Percentiles rank a stretch among this genome's conserved stretches.
Evolutionary conservation across 2,888 invertebrate species (phyloP).

Genomic region (Parascotia fuliginaria): DNA sequence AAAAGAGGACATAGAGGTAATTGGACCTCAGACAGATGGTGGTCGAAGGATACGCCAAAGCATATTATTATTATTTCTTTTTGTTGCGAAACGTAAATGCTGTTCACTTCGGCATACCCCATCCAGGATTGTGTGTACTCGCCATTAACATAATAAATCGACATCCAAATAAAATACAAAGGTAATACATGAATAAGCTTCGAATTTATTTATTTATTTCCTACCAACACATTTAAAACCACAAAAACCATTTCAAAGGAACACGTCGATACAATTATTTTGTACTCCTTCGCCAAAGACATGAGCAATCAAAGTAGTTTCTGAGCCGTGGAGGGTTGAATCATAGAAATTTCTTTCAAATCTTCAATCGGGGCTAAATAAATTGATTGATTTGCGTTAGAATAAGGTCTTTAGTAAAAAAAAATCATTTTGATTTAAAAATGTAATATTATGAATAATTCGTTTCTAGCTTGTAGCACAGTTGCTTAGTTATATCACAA

Average conservation of each 20-base stretch:
- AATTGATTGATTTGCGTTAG: conserved; percentile 28
- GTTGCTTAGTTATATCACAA: too few relatives aligned
- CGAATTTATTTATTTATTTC: background rate
- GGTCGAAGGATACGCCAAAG: too few relatives aligned
- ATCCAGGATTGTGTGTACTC: too few relatives aligned
- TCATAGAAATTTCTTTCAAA: conserved; percentile 36
- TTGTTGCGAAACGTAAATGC: too few relatives aligned
- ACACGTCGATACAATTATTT: conserved; percentile 25
- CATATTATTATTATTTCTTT: too few relatives aligned
- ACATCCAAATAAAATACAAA: too few relatives aligned
- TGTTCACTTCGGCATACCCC: too few relatives aligned
- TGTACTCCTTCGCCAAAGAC: conserved; percentile 22
- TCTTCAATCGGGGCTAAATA: conserved; percentile 18
- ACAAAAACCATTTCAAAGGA: conserved; percentile 17
- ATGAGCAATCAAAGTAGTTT: conserved; percentile 39
- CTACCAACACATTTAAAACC: background rate
- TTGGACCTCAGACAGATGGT: too few relatives aligned
- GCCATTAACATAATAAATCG: too few relatives aligned
- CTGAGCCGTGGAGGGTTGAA: conserved; percentile 16
- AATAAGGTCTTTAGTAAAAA: background rate
- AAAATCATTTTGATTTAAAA: background rate
- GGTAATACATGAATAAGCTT: too few relatives aligned
- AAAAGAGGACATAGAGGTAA: too few relatives aligned
- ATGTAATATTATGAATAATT: background rate
- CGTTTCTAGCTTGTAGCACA: background rate